Evolutionary conservation across 2,113 vertebrate genomes (phyloP), one percentile per base, ranked within the genome.

Genomic region (Dicerorhinus sumatrensis): DNA sequence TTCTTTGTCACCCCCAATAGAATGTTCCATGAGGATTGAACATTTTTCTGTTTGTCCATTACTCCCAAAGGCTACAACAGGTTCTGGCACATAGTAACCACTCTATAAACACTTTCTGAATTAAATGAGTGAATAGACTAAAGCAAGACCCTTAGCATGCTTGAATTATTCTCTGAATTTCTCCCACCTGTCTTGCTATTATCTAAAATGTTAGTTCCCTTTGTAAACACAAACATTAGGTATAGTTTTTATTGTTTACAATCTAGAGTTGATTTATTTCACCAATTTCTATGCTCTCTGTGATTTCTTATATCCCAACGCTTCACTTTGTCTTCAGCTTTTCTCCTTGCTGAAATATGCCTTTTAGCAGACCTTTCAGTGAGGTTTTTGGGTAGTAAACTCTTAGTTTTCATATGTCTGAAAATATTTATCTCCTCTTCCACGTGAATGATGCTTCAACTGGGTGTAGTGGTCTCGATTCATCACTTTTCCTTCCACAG

Each of bases 111-210:
- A 39, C 89, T 77, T 48, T 67, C 6, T 70, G 39, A 89, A 86
- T 63, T 42, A 75, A 67, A 94, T 14, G 17, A 75, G 51, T 67
- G 36, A 70, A 6, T 10, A 76, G 11, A 75, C 58, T 25, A 92
- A 36, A 21, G 17, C 13, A 79, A 60, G 63, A 25, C 25, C n/a
- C 48, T 25, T 42, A 54, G 39, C 13, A 23, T 72, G 75, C 72
- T 65, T 83, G 63, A 65, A 88, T 82, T 93, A 56, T 63, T 84
- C 31, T 42, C 77, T 85, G 46, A 80, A 84, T 62, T 75, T 88
- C 33, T 89, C 42, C 20, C 31, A 82, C 56, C 8, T 6, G 70
- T 56, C 42, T 94, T 77, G 1, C 76, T 46, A 73, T 46, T 46
- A 80, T 36, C 60, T 89, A 60, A 60, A 81, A 69, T 39, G 17